Evolutionary conservation across 2,113 vertebrate genomes (phyloP).

Genomic region (Garra rufa): DNA sequence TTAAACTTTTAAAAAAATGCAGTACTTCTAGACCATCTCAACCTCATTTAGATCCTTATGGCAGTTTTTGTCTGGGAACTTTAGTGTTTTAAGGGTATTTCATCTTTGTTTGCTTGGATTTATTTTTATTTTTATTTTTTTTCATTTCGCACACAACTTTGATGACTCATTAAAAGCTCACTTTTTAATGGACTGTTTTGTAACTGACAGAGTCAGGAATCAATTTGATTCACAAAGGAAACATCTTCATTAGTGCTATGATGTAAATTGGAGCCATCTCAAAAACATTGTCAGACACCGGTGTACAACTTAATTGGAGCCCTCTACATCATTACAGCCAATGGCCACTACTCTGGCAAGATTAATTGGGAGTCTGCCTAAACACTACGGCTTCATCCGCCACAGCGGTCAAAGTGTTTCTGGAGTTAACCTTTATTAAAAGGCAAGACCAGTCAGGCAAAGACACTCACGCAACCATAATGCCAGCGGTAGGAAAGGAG

Average conservation of each 20-base stretch:
- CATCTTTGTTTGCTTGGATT: not conserved
- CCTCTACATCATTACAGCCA: conserved; percentile 30
- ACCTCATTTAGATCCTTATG: not conserved
- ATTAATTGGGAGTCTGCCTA: conserved; percentile 45
- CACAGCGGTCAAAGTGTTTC: conserved; percentile 10
- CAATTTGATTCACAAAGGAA: conserved; percentile 35
- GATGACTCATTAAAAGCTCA: conserved; percentile 48
- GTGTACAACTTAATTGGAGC: conserved; percentile 52
- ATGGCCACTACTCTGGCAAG: conserved; percentile 17
- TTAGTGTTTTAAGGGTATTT: not conserved
- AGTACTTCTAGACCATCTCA: not conserved
- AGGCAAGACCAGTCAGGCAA: not conserved
- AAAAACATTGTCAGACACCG: conserved; percentile 48
- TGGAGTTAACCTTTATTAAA: conserved; percentile 46
- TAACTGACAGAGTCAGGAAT: conserved; percentile 29
- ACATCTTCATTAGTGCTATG: conserved; percentile 51
- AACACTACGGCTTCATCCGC: conserved; percentile 1
- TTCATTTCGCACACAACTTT: not conserved
- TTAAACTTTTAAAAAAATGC: not conserved
- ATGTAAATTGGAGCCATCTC: conserved; percentile 42
- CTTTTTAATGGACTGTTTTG: conserved; percentile 49
- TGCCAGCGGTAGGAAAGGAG: not conserved
- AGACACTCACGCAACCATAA: not conserved
- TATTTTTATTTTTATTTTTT: too few species aligned
- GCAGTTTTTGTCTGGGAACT: conserved; percentile 4